Conservation (phyloP, 2,113 vertebrate species). For the Triplophysa tibetana region DNA sequence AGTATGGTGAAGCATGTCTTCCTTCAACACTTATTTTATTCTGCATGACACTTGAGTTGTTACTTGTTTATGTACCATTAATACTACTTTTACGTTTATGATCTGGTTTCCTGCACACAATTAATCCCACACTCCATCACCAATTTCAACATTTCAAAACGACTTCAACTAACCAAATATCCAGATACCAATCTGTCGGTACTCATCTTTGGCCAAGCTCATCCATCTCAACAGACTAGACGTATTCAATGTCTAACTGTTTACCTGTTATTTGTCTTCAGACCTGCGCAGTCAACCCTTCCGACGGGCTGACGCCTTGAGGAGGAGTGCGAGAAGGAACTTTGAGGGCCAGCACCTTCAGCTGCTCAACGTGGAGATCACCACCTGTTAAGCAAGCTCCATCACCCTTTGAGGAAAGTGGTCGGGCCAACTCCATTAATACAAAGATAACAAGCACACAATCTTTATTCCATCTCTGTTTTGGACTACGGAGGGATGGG, state of each 20-base stretch:
- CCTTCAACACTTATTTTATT: background rate
- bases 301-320: slow-evolving; percentile 38
- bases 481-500: background rate
- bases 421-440: background rate
- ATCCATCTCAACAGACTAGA: slow-evolving; percentile 1
- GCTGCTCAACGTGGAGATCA: slow-evolving; percentile 42
- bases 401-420: slow-evolving; percentile 1
- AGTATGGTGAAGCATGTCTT: background rate
- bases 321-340: slow-evolving; percentile 64
- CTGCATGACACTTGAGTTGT: background rate
- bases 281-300: slow-evolving; percentile 78
- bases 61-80: background rate
- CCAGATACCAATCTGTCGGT: background rate
- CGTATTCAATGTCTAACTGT: slow-evolving; percentile 32
- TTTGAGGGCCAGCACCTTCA: slow-evolving; percentile 45
- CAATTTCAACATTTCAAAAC: background rate
- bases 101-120: background rate
- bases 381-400: slow-evolving; percentile 39
- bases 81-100: background rate
- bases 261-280: slow-evolving; percentile 83
- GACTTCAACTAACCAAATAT: slow-evolving; percentile 21
- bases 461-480: background rate
- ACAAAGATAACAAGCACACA: background rate
- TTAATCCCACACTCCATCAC: background rate
- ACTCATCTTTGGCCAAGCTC: slow-evolving; percentile 6